A percentile compares a stretch with the other conserved stretches of the same genome.
Conservation (phyloP, 2,797 vertebrate species). For the Urosaurus nigricauda region DNA sequence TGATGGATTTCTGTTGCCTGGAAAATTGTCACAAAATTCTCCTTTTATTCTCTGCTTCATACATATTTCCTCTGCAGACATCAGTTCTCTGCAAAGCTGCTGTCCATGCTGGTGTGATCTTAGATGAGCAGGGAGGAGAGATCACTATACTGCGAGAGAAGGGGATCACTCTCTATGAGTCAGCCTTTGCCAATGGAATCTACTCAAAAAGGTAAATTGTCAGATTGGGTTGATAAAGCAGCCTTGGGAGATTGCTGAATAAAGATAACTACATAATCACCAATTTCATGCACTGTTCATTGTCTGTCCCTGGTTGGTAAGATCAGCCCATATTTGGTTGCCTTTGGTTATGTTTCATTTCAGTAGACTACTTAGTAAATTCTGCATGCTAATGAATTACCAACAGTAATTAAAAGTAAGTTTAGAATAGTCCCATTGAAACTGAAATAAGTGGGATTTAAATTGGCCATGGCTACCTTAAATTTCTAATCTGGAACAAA, state of each 20-base stretch:
- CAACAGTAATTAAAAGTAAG: not conserved
- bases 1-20: not conserved
- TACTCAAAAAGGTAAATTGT: constrained; percentile 83
- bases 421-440: not conserved
- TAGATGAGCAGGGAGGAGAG: constrained; percentile 82
- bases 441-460: not conserved
- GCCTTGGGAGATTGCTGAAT: not conserved
- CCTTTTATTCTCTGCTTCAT: not conserved
- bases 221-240: not conserved
- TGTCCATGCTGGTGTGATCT: constrained; percentile 84
- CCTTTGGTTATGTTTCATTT: not conserved
- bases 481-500: not conserved
- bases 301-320: not conserved
- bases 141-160: constrained; percentile 80
- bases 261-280: not conserved
- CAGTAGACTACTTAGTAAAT: not conserved
- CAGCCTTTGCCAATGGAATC: constrained; percentile 87
- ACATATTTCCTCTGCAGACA: constrained; percentile 75
- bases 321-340: not conserved
- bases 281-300: not conserved
- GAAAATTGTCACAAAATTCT: not conserved
- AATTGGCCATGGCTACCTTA: not conserved
- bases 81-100: constrained; percentile 90
- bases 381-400: not conserved
- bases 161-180: constrained; percentile 87